Conservation (phyloP, 2,888 invertebrate genomes). For the Perdita meconis region DNA sequence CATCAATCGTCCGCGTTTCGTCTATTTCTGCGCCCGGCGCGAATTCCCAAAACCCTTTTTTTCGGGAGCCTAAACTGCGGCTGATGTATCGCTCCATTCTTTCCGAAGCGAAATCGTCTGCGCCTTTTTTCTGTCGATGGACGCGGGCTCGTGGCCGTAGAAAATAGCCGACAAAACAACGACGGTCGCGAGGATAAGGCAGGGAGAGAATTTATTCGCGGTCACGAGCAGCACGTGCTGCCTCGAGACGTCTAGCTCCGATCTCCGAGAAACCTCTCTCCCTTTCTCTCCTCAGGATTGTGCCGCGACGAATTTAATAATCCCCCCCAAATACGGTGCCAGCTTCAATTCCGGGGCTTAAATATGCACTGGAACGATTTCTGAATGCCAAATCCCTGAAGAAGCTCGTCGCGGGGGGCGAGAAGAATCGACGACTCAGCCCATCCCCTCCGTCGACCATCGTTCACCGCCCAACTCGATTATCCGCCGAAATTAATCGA, state of each 20-base stretch:
- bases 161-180: conserved; percentile 19
- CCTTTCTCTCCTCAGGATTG: conserved; percentile 60
- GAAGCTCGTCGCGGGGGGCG: conserved; percentile 33
- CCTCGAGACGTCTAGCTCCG: conserved; percentile 44
- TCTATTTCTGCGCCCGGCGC: conserved; percentile 6
- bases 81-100: conserved; percentile 20
- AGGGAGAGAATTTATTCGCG: conserved; percentile 74
- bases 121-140: conserved; percentile 13
- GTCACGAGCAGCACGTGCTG: conserved; percentile 68
- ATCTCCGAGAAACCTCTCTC: conserved; percentile 38
- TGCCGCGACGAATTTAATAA: conserved; percentile 75
- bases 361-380: conserved; percentile 77
- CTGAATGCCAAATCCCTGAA: conserved; percentile 73
- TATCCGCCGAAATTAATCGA: conserved; percentile 63
- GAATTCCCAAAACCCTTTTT: background rate
- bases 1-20: background rate
- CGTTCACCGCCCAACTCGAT: conserved; percentile 32
- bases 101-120: background rate
- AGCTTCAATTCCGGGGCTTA: conserved; percentile 61
- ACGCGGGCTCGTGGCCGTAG: conserved; percentile 6
- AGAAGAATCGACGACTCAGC: conserved; percentile 19
- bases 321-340: conserved; percentile 61
- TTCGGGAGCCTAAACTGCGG: background rate
- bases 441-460: too few species aligned
- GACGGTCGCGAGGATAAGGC: conserved; percentile 1